Conservation (phyloP, 2,113 vertebrate genomes). For the Nothocercus julius region DNA sequence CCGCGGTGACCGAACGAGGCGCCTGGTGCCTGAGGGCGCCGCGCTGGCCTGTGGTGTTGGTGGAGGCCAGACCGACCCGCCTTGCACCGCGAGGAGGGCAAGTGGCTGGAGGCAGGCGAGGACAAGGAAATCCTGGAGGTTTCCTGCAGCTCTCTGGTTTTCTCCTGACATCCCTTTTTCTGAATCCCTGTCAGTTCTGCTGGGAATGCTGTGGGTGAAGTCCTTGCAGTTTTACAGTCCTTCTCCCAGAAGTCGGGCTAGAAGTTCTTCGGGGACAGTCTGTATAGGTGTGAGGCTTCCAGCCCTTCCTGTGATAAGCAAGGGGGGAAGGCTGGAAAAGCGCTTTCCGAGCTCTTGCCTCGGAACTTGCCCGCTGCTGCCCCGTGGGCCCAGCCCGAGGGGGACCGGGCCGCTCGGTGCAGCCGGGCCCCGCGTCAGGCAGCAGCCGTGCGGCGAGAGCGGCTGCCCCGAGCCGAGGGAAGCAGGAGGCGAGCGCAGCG, state of each 20-base stretch:
- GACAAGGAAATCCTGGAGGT: neutral
- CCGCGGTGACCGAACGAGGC: no score
- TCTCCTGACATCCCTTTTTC: neutral
- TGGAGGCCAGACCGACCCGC: neutral
- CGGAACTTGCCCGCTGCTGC: neutral
- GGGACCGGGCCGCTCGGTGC: neutral
- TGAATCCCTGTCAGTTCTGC: neutral
- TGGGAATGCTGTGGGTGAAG: neutral
- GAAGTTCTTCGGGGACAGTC: neutral
- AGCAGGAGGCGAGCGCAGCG: neutral
- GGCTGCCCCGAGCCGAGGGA: neutral
- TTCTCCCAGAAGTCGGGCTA: neutral
- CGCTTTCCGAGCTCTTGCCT: fast-evolving
- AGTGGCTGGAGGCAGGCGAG: neutral
- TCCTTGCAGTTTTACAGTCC: neutral
- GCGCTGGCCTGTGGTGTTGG: no score
- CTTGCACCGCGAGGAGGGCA: neutral
- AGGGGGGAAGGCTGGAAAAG: neutral
- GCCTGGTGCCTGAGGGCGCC: no score
- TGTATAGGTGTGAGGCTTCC: neutral
- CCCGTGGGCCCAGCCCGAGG: neutral
- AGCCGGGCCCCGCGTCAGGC: no score
- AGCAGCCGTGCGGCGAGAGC: neutral
- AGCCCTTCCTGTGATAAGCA: fast-evolving
- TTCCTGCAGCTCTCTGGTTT: neutral